These are phyloP conservation scores for Ennomos fuscantarius DNA, from an alignment of 2,888 invertebrate species.

Conservation along the genomic window DNA sequence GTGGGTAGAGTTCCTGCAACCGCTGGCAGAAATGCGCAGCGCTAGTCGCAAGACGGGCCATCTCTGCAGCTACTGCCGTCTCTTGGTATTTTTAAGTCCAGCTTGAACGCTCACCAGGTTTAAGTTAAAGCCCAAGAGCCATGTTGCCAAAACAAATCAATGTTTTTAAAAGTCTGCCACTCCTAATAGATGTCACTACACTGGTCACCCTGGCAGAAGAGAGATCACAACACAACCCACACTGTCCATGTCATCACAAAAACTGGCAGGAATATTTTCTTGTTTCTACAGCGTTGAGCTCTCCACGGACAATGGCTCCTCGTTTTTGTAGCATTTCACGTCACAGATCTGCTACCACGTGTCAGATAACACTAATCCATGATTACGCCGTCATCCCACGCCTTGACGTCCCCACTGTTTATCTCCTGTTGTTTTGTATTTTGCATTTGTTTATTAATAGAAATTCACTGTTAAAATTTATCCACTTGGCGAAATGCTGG, in stretches of 20 bases:
- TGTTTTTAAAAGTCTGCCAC: not conserved
- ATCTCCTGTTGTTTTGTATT: constrained; percentile 25
- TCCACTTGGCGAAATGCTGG: not conserved
- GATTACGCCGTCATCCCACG: constrained; percentile 35
- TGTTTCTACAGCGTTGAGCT: constrained; percentile 4
- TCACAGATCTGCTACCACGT: constrained; percentile 39
- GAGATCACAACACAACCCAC: not conserved
- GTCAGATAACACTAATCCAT: constrained; percentile 49
- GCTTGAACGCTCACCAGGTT: not conserved
- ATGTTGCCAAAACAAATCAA: constrained; percentile 9
- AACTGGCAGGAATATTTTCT: not conserved
- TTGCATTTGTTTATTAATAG: constrained; percentile 10
- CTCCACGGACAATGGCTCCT: constrained; percentile 10
- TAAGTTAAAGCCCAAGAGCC: not conserved
- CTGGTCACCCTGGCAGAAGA: too few species aligned
- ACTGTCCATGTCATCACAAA: constrained; percentile 2
- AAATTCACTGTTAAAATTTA: constrained; percentile 1
- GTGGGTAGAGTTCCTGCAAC: constrained; percentile 75
- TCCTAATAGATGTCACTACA: too few species aligned
- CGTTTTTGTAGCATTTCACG: constrained; percentile 14
- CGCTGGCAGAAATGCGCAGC: constrained; percentile 75
- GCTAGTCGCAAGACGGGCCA: constrained; percentile 72
- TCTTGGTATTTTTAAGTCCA: not conserved
- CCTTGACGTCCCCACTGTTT: constrained; percentile 31
- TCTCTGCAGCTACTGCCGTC: constrained; percentile 37